Conservation (phyloP, 2,888 invertebrate species). For the Caenorhabditis uteleia region DNA sequence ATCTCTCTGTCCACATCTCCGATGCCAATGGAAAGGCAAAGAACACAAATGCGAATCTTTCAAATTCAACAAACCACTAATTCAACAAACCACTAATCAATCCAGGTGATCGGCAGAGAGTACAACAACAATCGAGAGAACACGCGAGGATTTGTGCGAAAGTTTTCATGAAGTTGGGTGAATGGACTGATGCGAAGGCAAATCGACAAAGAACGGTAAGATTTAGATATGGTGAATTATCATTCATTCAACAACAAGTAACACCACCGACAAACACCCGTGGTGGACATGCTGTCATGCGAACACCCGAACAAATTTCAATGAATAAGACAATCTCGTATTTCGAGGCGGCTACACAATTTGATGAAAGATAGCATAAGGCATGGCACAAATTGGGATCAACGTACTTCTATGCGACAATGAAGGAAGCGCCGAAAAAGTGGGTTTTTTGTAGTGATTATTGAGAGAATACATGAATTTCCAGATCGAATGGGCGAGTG, state of each 20-base stretch:
- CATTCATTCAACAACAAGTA: constrained; percentile 16
- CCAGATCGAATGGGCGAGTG: no score
- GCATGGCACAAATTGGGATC: constrained; percentile 99
- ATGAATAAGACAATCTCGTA: constrained; percentile 74
- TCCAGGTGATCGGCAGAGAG: background rate
- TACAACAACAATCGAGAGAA: constrained; percentile 11
- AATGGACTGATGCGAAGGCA: constrained; percentile 84
- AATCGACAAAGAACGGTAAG: constrained; percentile 4
- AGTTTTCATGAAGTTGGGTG: constrained; percentile 90
- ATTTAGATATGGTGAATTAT: no score
- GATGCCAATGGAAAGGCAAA: no score
- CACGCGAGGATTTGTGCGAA: constrained; percentile 45
- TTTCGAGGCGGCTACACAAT: constrained; percentile 83
- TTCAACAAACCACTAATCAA: no score
- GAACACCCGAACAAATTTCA: no score
- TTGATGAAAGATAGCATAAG: constrained; percentile 83
- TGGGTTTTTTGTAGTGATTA: no score
- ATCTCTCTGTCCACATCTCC: no score
- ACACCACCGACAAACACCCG: constrained; percentile 2
- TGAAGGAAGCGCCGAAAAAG: constrained; percentile 71
- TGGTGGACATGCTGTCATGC: no score
- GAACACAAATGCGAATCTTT: no score
- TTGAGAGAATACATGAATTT: no score
- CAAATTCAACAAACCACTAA: no score
- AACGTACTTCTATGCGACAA: constrained; percentile 93